Conservation (phyloP, 92 coral and sea anemone species). For the Montipora capitata region DNA sequence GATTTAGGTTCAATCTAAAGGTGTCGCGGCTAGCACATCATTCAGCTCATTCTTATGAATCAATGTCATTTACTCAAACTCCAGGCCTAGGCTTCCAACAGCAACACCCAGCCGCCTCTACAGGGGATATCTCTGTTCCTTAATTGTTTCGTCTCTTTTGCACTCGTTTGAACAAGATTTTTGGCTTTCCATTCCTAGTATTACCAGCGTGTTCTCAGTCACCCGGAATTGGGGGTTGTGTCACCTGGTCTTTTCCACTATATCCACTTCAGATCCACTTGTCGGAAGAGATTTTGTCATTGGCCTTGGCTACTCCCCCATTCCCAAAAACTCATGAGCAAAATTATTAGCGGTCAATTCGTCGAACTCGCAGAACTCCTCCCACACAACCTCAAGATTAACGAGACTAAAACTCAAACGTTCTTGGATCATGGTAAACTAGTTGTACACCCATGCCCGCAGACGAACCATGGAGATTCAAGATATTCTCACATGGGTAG, state of each 20-base stretch:
- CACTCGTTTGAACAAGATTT: neutral
- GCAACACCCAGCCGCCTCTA: neutral
- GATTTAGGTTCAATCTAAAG: constrained; percentile 8
- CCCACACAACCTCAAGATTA: neutral
- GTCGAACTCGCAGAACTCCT: neutral
- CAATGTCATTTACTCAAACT: no score
- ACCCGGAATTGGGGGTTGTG: neutral
- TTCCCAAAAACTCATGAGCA: constrained; percentile 13
- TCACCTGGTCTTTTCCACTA: neutral
- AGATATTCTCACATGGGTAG: constrained; percentile 28
- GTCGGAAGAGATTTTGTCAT: neutral
- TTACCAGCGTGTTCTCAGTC: neutral
- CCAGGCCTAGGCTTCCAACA: no score
- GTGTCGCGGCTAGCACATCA: no score
- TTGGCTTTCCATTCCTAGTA: neutral
- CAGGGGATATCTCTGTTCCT: neutral
- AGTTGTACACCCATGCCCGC: neutral
- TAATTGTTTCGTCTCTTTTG: neutral
- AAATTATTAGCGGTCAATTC: constrained; percentile 28
- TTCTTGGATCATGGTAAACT: constrained; percentile 8
- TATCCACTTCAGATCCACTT: neutral
- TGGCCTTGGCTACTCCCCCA: neutral
- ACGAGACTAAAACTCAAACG: neutral
- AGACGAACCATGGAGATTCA: neutral
- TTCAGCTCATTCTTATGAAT: no score